Percentiles rank a stretch among this genome's conserved stretches.
These are phyloP conservation scores for Pomatorhinus ruficollis DNA, from an alignment of 2,113 vertebrate genomes.

Conservation along the genomic window DNA sequence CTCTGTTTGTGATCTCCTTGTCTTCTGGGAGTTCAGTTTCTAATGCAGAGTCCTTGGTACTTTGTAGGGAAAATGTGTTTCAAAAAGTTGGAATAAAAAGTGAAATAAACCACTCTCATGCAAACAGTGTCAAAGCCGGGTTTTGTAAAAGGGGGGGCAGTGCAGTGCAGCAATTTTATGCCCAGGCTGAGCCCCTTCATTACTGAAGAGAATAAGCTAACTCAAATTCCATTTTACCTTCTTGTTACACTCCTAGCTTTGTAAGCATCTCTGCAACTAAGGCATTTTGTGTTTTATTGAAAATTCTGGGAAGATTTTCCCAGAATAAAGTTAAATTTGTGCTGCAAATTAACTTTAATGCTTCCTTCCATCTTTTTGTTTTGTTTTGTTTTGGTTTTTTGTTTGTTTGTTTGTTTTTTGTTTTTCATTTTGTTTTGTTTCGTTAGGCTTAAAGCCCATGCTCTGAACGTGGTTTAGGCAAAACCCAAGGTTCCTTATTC, in stretches of 20 bases:
- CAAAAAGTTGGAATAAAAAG: neutral
- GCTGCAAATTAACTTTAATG: neutral
- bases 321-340: too few species aligned
- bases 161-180: neutral
- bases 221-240: neutral
- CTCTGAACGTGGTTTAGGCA: fast-evolving
- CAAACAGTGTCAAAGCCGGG: neutral
- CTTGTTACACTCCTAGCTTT: neutral
- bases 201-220: neutral
- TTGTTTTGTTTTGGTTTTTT: too few species aligned
- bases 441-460: neutral
- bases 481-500: neutral
- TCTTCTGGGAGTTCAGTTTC: neutral
- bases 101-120: neutral
- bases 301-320: neutral
- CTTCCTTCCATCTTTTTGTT: neutral
- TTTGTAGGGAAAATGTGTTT: neutral
- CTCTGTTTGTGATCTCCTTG: neutral
- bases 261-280: neutral
- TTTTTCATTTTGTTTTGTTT: neutral
- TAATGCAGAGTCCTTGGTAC: neutral
- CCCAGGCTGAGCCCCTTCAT: neutral
- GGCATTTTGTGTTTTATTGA: neutral
- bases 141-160: neutral
- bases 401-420: neutral